These are phyloP conservation scores for Barnardius zonarius DNA, from an alignment of 2,113 vertebrate genomes.

Conservation along the genomic window DNA sequence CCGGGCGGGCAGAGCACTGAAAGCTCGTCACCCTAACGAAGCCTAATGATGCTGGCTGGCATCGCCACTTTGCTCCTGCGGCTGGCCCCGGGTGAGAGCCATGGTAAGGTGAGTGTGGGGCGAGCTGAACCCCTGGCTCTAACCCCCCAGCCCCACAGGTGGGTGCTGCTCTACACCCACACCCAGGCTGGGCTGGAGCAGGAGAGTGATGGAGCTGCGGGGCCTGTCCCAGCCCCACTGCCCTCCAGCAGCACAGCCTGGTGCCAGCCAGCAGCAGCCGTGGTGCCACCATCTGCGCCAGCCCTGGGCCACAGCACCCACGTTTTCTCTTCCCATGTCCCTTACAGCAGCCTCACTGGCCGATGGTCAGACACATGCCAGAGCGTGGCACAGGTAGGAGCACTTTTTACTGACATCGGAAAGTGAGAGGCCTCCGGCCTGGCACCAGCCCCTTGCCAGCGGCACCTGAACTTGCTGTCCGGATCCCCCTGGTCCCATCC, in stretches of 20 bases:
- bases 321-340: neutral
- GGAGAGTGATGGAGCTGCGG: neutral
- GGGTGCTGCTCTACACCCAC: neutral
- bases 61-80: neutral
- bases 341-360: neutral
- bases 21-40: slow-evolving; percentile 47
- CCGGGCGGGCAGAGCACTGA: neutral
- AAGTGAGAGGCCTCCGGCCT: neutral
- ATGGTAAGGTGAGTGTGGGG: neutral
- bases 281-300: neutral
- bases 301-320: neutral
- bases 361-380: neutral
- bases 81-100: neutral
- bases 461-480: neutral
- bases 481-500: neutral
- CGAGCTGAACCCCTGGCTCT: neutral
- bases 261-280: neutral
- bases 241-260: neutral
- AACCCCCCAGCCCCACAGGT: neutral
- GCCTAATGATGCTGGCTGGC: slow-evolving; percentile 47
- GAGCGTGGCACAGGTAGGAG: neutral
- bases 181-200: neutral
- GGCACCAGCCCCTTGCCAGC: neutral
- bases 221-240: neutral
- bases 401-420: neutral